phyloP scores from a whole-genome alignment of 2,797 vertebrate genomes.

The Girardinus metallicus region DNA sequence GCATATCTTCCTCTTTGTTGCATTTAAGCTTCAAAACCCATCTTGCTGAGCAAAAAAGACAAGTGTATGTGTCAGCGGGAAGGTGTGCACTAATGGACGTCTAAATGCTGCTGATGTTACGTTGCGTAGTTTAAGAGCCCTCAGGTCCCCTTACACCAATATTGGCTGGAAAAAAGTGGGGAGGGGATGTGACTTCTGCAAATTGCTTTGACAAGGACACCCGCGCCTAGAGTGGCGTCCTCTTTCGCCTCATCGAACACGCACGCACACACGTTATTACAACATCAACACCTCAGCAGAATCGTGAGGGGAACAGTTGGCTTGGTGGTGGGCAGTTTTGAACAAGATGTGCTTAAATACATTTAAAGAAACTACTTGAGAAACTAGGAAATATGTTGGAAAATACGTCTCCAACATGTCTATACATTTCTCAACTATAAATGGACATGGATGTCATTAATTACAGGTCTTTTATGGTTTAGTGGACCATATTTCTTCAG shows the following conservation, averaged over 20 bases:
- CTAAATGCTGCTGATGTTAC: slow-evolving; percentile 80
- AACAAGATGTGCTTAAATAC: slow-evolving; percentile 9
- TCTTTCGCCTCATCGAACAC: slow-evolving; percentile 78
- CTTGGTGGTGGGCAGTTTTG: slow-evolving; percentile 62
- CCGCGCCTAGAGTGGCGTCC: slow-evolving; percentile 71
- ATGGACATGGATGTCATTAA: neutral
- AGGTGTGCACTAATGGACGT: slow-evolving; percentile 70
- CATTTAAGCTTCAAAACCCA: slow-evolving; percentile 32
- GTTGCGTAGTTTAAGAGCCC: slow-evolving; percentile 70
- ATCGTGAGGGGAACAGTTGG: slow-evolving; percentile 75
- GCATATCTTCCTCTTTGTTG: slow-evolving; percentile 28
- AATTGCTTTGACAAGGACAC: slow-evolving; percentile 83
- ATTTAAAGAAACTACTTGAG: neutral
- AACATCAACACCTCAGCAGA: slow-evolving; percentile 77
- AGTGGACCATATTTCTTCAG: neutral
- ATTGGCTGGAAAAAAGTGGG: slow-evolving; percentile 65
- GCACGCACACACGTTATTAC: slow-evolving; percentile 29
- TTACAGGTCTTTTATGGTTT: neutral
- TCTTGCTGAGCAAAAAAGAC: slow-evolving; percentile 48
- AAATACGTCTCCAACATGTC: neutral
- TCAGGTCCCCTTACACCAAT: slow-evolving; percentile 74
- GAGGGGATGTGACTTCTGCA: slow-evolving; percentile 75
- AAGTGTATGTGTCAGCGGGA: slow-evolving; percentile 31
- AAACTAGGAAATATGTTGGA: neutral
- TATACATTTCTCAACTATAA: neutral